Percentiles rank a stretch among this genome's conserved stretches.
Evolutionary conservation across 2,797 vertebrate genomes (phyloP).

Genomic region (Podarcis lilfordi): DNA sequence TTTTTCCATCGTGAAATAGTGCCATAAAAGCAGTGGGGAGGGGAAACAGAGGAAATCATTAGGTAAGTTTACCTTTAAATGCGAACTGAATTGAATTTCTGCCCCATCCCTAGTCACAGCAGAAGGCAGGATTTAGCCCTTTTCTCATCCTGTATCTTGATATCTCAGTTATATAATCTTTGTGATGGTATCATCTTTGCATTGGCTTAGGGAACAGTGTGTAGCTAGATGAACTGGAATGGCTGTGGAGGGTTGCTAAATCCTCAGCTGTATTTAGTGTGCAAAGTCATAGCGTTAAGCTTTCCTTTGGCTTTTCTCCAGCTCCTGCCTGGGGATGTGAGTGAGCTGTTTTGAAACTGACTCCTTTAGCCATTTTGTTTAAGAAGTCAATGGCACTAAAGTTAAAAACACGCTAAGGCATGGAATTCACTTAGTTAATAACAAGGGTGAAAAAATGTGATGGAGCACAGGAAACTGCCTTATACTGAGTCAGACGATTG

Average conservation of each 20-base stretch:
- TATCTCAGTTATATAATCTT: background rate
- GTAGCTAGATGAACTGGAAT: slow-evolving; percentile 40
- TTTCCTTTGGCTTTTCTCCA: slow-evolving; percentile 53
- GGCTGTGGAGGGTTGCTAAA: slow-evolving; percentile 51
- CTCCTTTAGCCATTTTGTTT: slow-evolving; percentile 33
- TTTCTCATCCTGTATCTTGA: background rate
- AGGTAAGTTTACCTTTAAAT: too few relatives aligned
- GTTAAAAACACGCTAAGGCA: slow-evolving; percentile 23
- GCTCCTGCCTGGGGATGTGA: slow-evolving; percentile 32
- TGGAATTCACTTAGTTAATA: too few relatives aligned
- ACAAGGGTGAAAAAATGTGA: too few relatives aligned
- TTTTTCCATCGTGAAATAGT: background rate
- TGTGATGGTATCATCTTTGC: background rate
- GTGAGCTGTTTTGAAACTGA: slow-evolving; percentile 53
- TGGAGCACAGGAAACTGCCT: too few relatives aligned
- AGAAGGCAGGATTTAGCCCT: background rate
- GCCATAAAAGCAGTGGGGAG: background rate
- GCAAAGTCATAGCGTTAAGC: slow-evolving; percentile 17
- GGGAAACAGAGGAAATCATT: too few relatives aligned
- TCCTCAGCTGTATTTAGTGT: slow-evolving; percentile 37
- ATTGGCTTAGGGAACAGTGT: slow-evolving; percentile 5
- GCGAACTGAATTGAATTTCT: too few relatives aligned
- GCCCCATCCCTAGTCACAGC: background rate
- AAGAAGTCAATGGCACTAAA: slow-evolving; percentile 49
- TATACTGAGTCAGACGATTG: too few relatives aligned